Base-by-base conservation (phyloP, 1,140 invertebrate species). In the Micrasema longulum region DNA sequence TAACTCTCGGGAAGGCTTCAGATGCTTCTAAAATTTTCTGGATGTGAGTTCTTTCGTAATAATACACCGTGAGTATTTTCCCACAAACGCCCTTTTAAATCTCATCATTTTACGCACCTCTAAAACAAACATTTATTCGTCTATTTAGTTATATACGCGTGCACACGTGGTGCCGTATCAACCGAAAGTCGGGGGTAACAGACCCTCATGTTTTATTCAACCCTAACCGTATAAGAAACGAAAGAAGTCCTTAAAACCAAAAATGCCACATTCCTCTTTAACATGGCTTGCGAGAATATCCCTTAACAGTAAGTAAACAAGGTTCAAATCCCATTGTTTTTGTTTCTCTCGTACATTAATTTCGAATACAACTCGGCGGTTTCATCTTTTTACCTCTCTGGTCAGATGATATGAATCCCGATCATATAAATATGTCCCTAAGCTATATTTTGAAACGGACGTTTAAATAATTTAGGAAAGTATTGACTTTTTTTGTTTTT, bases 101-200 rank as follows among this genome's bases (percentile, higher is more conserved):
- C 55, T 60, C 36, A 60, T 60, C 55, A 60, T 60, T 60, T 38
- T 60, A 60, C 35, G 55, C n/a, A n/a, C 31, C 16, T 38, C 9
- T 41, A 38, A 60, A 60, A 38, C 55, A 60, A 60, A 60, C 55
- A 60, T 38, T 60, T 60, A 60, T 60, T 11, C 55, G 35, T 41
- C 31, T 60, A 60, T 41, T 20, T 41, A 41, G 38, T 16, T 43
- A 41, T 5, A 31, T 31, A 31, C 55, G n/a, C 14, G 23, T 43
- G 31, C 55, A 38, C 55, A 38, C n/a, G 55, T 60, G 14, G 35
- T 22, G n/a, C 50, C 10, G 53, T 57, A 57, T 57, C 31, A 36
- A 57, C 35, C 16, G 35, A 22, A 16, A 35, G 9, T 6, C n/a
- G 26, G 36, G 36, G 35, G 55, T 60, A 60, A 60, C 55, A 22